Percentiles rank a stretch among this genome's conserved stretches.
Conservation (phyloP, 2,797 vertebrate species). For the Characodon lateralis region DNA sequence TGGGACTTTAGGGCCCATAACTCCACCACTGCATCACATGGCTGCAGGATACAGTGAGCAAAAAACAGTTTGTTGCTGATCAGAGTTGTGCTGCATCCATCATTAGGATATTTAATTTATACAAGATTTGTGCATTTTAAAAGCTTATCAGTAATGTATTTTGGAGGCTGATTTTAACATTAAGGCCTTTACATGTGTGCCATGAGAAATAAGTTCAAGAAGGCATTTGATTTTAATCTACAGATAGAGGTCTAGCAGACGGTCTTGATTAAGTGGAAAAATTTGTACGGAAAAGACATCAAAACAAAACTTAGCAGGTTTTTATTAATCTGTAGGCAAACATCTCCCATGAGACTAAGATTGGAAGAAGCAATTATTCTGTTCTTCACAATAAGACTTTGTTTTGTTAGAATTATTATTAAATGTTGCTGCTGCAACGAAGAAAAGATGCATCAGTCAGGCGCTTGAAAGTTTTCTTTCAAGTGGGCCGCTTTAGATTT, state of each 20-base stretch:
- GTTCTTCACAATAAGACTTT: not conserved
- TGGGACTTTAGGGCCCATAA: slow-evolving; percentile 25
- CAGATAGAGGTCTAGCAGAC: not conserved
- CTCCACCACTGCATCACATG: slow-evolving; percentile 43
- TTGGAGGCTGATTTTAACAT: not conserved
- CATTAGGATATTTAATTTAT: not conserved
- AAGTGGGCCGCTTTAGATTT: not conserved
- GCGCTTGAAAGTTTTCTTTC: not conserved
- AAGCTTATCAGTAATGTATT: not conserved
- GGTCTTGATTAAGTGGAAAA: not conserved
- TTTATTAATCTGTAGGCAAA: not conserved
- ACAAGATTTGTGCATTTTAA: not conserved
- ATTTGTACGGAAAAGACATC: not conserved
- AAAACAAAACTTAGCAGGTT: not conserved
- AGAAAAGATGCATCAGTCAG: not conserved
- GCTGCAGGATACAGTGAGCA: slow-evolving; percentile 8
- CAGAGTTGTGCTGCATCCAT: not conserved
- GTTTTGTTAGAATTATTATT: not conserved
- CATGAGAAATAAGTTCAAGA: not conserved
- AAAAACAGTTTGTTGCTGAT: slow-evolving; percentile 4
- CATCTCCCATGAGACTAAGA: not conserved
- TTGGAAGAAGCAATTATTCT: not conserved
- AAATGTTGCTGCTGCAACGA: not conserved
- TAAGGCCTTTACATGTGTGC: not conserved
- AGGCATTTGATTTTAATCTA: not conserved